These are phyloP conservation scores for Epizoanthus illoricatus DNA, from an alignment of 92 coral and sea anemone genomes.

Conservation along the genomic window DNA sequence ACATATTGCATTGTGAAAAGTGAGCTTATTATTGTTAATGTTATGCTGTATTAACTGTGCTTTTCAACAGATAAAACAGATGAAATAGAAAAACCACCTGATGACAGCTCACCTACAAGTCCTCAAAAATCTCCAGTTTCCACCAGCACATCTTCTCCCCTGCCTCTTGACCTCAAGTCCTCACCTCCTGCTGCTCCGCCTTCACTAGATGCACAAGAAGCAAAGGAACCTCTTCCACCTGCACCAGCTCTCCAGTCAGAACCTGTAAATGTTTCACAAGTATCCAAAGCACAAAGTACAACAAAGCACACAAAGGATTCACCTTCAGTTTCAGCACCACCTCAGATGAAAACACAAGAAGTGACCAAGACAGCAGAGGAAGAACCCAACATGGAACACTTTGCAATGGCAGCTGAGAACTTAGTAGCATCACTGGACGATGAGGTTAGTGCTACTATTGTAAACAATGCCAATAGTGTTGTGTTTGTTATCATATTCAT, in stretches of 20 bases:
- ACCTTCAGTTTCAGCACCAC: not conserved
- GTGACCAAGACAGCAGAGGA: slow-evolving; percentile 51
- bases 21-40: not conserved
- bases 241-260: slow-evolving; percentile 10
- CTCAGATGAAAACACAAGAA: not conserved
- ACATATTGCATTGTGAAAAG: too few species aligned
- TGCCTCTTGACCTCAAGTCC: slow-evolving; percentile 28
- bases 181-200: slow-evolving; percentile 24
- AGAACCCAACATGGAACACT: slow-evolving; percentile 84
- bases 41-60: not conserved
- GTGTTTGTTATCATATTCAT: not conserved
- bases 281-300: slow-evolving; percentile 14
- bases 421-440: slow-evolving; percentile 87
- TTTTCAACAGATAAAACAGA: slow-evolving; percentile 16
- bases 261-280: slow-evolving; percentile 13
- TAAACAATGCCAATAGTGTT: too few species aligned
- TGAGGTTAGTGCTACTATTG: slow-evolving; percentile 52
- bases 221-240: slow-evolving; percentile 32
- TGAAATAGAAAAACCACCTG: slow-evolving; percentile 21
- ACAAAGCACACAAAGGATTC: slow-evolving; percentile 16
- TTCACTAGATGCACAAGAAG: not conserved
- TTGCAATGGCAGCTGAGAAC: slow-evolving; percentile 92
- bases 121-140: slow-evolving; percentile 14
- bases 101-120: slow-evolving; percentile 6
- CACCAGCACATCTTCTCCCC: slow-evolving; percentile 11